Percentiles rank a stretch among this genome's conserved stretches.
phyloP scores from a whole-genome alignment of 1,140 invertebrate species.

The Eubasilissa regina region DNA sequence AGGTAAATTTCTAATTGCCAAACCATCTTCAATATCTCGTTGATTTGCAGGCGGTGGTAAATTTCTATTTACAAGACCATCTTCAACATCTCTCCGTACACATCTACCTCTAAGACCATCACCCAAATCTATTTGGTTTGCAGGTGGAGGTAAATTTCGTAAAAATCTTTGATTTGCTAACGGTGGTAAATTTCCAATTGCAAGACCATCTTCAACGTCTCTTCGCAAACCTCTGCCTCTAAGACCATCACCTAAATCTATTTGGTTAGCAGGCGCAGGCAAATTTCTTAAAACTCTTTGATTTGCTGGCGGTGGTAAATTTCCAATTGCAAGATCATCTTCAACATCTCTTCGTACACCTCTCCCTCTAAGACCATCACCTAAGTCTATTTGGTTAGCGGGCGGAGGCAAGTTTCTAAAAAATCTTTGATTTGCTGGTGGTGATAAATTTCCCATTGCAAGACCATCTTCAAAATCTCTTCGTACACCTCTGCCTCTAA shows the following conservation, averaged over 20 bases:
- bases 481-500: too few species aligned
- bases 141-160: background rate
- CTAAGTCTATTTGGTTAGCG: too few species aligned
- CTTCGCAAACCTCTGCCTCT: too few species aligned
- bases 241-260: too few species aligned
- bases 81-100: background rate
- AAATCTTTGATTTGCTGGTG: too few species aligned
- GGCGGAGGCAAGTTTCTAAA: too few species aligned
- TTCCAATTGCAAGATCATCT: background rate
- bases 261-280: background rate
- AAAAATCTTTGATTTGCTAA: too few species aligned
- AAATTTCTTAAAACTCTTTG: background rate
- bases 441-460: too few species aligned
- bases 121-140: too few species aligned
- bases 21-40: conserved; percentile 15
- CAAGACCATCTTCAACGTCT: background rate
- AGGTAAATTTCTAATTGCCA: conserved; percentile 2
- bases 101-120: too few species aligned
- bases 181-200: background rate
- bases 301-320: background rate
- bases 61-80: background rate
- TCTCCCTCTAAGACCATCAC: too few species aligned
- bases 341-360: background rate
- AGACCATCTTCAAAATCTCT: too few species aligned
- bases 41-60: background rate